Evolutionary conservation across 2,888 invertebrate species (phyloP), one percentile per base, ranked within the genome.

Genomic region (Lingula anatina): DNA sequence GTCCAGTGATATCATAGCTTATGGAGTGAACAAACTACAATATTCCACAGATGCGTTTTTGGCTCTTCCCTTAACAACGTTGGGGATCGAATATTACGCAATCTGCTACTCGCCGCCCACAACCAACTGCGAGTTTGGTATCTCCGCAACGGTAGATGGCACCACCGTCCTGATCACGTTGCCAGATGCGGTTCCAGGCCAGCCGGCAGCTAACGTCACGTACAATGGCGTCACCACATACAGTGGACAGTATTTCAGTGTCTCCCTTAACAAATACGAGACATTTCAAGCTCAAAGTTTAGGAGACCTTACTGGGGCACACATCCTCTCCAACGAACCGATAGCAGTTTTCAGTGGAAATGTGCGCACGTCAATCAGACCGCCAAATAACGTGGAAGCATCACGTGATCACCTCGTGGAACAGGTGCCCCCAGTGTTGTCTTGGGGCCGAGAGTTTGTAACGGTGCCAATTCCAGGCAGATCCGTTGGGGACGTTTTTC

Each of bases 331-430:
- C 31, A 47, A 23, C 9, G 21, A 47, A 18, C 57, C 53, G 12
- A 44, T 61, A 23, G 49, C 54, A 12, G 58, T 61, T 21, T 46
- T 61, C n/a, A 41, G 52, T n/a, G 61, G 61, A 2, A 44, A 53
- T 5, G 46, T 47, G 27, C 50, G 55, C 51, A 53, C 56, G 7
- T 46, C 53, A 9, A 50, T 61, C n/a, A n/a, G n/a, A n/a, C n/a
- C n/a, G n/a, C n/a, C n/a, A n/a, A n/a, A n/a, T 5, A 51, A 51
- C 4, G 24, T 15, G 20, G 36, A 24, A 7, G n/a, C n/a, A n/a
- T 38, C 51, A 48, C 56, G 60, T 2, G 61, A 61, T 47, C 60
- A 61, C 40, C 38, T 61, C 40, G 50, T 58, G 27, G 60, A 59
- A 35, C 50, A 56, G 47, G 18, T 61, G 25, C 54, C 51, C 1